Evolutionary conservation across 2,113 vertebrate species (phyloP).

Genomic region (Thomomys bottae): DNA sequence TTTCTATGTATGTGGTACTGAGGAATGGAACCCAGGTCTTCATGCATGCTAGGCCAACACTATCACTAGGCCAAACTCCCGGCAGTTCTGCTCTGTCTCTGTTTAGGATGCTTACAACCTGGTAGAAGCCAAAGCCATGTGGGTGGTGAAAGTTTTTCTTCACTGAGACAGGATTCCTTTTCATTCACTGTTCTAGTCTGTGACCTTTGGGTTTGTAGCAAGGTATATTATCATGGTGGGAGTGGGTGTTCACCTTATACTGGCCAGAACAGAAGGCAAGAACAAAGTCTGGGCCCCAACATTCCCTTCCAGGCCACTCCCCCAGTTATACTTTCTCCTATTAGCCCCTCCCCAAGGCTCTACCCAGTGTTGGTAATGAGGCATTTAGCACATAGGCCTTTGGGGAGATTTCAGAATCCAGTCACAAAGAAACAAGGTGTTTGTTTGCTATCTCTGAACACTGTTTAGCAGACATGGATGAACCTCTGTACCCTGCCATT

Average conservation of each 20-base stretch:
- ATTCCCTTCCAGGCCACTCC: neutral
- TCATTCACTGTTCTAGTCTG: neutral
- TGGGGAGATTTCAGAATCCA: neutral
- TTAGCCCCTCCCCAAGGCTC: neutral
- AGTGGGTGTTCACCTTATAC: neutral
- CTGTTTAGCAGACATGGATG: neutral
- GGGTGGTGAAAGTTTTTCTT: neutral
- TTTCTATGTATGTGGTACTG: no score
- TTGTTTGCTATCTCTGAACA: neutral
- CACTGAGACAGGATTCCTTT: neutral
- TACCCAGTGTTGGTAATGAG: neutral
- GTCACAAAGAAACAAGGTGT: neutral
- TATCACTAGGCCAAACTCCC: no score
- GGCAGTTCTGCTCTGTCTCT: neutral
- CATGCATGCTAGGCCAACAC: no score
- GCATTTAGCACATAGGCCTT: neutral
- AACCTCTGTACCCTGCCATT: neutral
- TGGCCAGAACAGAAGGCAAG: neutral
- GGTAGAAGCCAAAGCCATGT: neutral
- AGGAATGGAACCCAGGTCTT: no score
- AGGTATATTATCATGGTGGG: neutral
- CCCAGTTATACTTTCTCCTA: neutral
- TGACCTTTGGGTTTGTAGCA: neutral
- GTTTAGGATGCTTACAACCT: accelerated
- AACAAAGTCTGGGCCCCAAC: neutral